Conservation (phyloP, 2,888 invertebrate species). For the Scelioninae gen. 1 region DNA sequence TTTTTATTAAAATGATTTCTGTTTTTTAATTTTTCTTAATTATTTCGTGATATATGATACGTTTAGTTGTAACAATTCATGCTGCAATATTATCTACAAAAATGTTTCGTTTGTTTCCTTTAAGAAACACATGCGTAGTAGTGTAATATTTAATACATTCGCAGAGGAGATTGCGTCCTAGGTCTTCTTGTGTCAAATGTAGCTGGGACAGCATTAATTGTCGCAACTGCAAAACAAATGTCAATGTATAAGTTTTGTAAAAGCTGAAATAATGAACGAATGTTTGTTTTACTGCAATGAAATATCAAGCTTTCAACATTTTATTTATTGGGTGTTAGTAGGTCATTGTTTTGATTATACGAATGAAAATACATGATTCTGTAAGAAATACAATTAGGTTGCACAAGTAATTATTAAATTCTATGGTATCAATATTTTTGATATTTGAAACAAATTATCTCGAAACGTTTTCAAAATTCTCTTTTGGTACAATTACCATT, state of each 20-base stretch:
- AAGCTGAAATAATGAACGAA: conserved; percentile 30
- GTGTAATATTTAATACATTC: conserved; percentile 60
- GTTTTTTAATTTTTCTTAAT: conserved; percentile 22
- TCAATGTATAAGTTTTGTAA: conserved; percentile 47
- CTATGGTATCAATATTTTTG: no score
- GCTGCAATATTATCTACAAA: conserved; percentile 52
- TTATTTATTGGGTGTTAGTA: no score
- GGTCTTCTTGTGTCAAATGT: conserved; percentile 56
- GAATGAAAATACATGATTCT: no score
- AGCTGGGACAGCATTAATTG: conserved; percentile 64
- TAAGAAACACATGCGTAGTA: conserved; percentile 56
- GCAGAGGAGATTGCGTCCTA: conserved; percentile 52
- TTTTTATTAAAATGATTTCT: background rate
- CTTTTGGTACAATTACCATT: no score
- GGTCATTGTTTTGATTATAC: no score
- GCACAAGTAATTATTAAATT: no score
- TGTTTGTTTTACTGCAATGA: conserved; percentile 34
- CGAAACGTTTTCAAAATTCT: no score
- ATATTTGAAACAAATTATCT: no score
- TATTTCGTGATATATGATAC: conserved; percentile 20
- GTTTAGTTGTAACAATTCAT: conserved; percentile 64
- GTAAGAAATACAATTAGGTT: no score
- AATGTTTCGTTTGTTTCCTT: conserved; percentile 22
- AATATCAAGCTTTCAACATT: conserved; percentile 35
- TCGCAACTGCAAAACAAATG: conserved; percentile 66